Evolutionary conservation across 1,140 invertebrate species (phyloP).

Genomic region (Limonius californicus): DNA sequence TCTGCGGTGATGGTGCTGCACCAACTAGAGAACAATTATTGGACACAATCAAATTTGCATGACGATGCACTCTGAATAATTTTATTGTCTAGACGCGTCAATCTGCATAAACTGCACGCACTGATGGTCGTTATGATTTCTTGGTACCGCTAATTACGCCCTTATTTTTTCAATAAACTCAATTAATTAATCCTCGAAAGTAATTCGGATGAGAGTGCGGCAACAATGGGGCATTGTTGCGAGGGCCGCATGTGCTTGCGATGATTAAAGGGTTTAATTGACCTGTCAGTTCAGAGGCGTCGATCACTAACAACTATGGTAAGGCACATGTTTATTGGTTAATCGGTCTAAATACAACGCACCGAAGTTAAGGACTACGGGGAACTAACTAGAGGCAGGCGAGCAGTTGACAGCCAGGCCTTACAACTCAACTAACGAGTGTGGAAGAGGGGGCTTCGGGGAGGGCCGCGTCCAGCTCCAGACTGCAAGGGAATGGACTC

Average conservation of each 20-base stretch:
- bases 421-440: slow-evolving; percentile 47
- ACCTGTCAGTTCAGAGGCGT: not conserved
- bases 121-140: not conserved
- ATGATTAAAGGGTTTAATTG: no score
- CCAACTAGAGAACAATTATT: not conserved
- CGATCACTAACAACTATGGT: slow-evolving; percentile 5
- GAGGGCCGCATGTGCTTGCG: no score
- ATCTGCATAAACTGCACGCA: not conserved
- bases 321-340: slow-evolving; percentile 19
- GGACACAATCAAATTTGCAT: not conserved
- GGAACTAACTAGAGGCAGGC: slow-evolving; percentile 43
- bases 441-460: slow-evolving; percentile 34
- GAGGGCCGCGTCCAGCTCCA: slow-evolving; percentile 25
- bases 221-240: no score
- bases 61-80: not conserved
- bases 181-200: no score
- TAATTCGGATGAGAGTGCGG: no score
- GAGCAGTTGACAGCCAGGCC: slow-evolving; percentile 44
- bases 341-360: slow-evolving; percentile 20
- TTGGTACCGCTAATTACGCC: no score
- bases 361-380: slow-evolving; percentile 27
- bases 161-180: no score
- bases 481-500: slow-evolving; percentile 36
- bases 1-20: not conserved
- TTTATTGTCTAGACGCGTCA: not conserved